Conservation (phyloP, 2,888 invertebrate genomes). For the Drosophila nr. medialis region DNA sequence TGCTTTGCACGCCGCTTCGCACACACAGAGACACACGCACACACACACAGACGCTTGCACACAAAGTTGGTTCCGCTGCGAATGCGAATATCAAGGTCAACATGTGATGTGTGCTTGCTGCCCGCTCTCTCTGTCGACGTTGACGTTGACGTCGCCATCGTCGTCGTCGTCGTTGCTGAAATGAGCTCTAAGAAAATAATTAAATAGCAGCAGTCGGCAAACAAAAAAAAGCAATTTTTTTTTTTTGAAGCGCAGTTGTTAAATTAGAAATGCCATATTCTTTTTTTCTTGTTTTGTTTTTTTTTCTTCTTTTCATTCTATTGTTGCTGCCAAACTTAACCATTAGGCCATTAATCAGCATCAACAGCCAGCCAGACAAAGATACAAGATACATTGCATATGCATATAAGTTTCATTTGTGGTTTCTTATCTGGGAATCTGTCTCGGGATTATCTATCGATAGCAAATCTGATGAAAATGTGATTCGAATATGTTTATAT, state of each 20-base stretch:
- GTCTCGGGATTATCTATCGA: not conserved
- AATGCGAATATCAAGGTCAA: constrained; percentile 83
- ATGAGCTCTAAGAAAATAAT: constrained; percentile 76
- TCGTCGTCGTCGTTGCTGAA: constrained; percentile 27
- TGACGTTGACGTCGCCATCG: constrained; percentile 1
- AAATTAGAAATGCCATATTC: constrained; percentile 73
- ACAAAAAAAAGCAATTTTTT: constrained; percentile 73
- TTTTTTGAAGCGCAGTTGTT: constrained; percentile 74
- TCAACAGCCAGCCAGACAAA: constrained; percentile 32
- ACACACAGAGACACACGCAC: constrained; percentile 14
- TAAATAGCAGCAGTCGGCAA: constrained; percentile 68
- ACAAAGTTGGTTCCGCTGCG: constrained; percentile 80
- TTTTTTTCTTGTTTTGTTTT: constrained; percentile 8
- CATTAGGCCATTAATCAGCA: constrained; percentile 62
- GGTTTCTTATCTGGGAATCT: not conserved
- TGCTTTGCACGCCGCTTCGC: constrained; percentile 59
- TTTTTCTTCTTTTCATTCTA: constrained; percentile 4
- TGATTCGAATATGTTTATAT: not conserved
- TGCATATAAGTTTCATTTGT: not conserved
- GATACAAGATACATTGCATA: not conserved
- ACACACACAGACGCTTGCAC: constrained; percentile 31
- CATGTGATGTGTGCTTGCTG: constrained; percentile 67
- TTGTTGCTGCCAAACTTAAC: constrained; percentile 23
- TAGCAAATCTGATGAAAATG: not conserved
- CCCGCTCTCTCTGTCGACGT: constrained; percentile 18